phyloP scores from a whole-genome alignment of 2,888 invertebrate genomes.

The Scrobipalpa costella region DNA sequence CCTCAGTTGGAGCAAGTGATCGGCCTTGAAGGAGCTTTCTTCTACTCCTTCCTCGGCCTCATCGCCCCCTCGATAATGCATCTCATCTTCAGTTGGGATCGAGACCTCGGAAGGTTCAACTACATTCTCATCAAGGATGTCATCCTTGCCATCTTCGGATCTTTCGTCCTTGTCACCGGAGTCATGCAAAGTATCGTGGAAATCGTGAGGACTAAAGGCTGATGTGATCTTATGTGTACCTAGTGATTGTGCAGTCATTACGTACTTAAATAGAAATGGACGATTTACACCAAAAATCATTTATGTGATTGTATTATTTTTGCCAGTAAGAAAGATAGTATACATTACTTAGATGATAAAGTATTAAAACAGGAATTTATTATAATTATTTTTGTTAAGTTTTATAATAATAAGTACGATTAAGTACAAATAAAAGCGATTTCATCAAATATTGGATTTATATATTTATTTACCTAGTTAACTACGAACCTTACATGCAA shows the following conservation, averaged over 20 bases:
- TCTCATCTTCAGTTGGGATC: slow-evolving; percentile 85
- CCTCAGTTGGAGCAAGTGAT: slow-evolving; percentile 73
- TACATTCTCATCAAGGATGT: slow-evolving; percentile 87
- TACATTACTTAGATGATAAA: neutral
- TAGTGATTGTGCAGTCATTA: neutral
- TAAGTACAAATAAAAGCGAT: neutral
- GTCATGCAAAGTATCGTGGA: slow-evolving; percentile 73
- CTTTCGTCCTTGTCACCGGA: slow-evolving; percentile 86
- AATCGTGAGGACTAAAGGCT: slow-evolving; percentile 50
- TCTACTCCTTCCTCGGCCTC: slow-evolving; percentile 87
- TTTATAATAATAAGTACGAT: neutral
- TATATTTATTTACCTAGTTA: no score
- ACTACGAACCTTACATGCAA: no score
- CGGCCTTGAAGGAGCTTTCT: slow-evolving; percentile 78
- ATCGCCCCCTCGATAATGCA: slow-evolving; percentile 88
- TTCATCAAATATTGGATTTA: neutral
- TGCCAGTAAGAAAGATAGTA: neutral
- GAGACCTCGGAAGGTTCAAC: slow-evolving; percentile 83
- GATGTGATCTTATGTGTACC: neutral
- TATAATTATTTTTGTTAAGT: slow-evolving; percentile 5
- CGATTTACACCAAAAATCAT: neutral
- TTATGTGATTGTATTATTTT: neutral
- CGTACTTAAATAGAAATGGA: neutral
- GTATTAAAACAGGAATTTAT: neutral
- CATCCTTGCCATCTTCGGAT: slow-evolving; percentile 81